Base-by-base conservation (phyloP, 1,140 invertebrate genomes). In the Orius laevigatus region DNA sequence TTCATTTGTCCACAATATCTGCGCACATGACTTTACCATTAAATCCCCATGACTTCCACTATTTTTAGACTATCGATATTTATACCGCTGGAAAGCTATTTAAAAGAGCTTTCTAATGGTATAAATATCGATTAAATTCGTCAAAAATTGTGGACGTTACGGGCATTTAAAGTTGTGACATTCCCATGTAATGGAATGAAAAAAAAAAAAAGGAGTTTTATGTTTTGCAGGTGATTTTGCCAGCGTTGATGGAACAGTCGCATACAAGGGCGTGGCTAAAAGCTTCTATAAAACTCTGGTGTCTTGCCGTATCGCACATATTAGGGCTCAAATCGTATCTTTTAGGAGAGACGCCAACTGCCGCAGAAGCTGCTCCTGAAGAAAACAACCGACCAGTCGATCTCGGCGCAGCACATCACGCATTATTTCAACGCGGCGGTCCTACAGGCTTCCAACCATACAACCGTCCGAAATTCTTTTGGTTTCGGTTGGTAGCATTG, bases 221-320 rank as follows among this genome's bases (percentile, higher is more conserved):
- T 34, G 8, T 34, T n/a, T 8, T 8, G 5, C 56, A 81, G 72
- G 90, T 97, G 14, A 88, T 98, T 19, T 68, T 98, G 36, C 94
- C 94, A 5, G 91, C 93, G 0, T 69, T 98, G 39, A 66, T 98
- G 34, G 94, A 99, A 61, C 93, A 98, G 64, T 88, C 87, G 0
- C 90, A 98, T 59, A 93, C 91, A 0, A 70, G 92, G 6, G 81
- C 80, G 1, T 95, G 92, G 87, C 63, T 98, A 11, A 96, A 96
- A 65, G 73, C 76, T 9, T 62, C 90, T 1, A 75, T 98, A 0
- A 73, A 81, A 4, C 72, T 78, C 32, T 98, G 95, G 95, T 97
- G 92, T 62, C 67, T 73, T 5, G 74, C 73, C 2, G 84, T 94
- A 0, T 80, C 91, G 0, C 90, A 84, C 70, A 55, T 89, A 11